Evolutionary conservation across 2,797 vertebrate genomes (phyloP).

Genomic region (Sciurus carolinensis): DNA sequence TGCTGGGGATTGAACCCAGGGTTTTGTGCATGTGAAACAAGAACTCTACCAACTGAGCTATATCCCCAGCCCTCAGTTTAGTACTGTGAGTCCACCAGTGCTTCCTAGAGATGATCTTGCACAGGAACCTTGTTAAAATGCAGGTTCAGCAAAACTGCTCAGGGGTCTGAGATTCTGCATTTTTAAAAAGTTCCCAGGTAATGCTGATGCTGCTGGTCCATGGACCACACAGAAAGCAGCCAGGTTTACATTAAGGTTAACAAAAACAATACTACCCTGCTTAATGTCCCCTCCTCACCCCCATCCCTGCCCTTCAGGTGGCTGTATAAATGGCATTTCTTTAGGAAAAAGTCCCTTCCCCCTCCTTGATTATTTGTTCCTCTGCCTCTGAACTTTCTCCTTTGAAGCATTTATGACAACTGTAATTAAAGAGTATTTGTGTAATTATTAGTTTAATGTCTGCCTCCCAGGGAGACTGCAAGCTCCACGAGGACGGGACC

Average conservation of each 20-base stretch:
- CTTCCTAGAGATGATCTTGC: neutral
- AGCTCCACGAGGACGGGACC: neutral
- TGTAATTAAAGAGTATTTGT: conserved; percentile 82
- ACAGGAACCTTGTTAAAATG: neutral
- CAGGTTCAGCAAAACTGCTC: neutral
- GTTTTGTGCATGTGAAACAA: too few relatives aligned
- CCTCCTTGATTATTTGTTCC: conserved; percentile 28
- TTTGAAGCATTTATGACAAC: conserved; percentile 79
- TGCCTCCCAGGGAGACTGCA: conserved; percentile 67
- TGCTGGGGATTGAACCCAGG: too few relatives aligned
- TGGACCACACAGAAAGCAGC: neutral
- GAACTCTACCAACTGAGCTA: too few relatives aligned
- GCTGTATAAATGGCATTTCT: conserved; percentile 16
- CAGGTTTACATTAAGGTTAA: neutral
- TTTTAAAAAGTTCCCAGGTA: neutral
- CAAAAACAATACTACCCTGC: neutral
- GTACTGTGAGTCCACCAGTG: neutral
- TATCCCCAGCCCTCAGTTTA: too few relatives aligned
- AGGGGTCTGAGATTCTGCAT: neutral
- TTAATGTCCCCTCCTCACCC: neutral
- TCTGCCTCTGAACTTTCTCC: conserved; percentile 68
- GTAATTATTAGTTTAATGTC: conserved; percentile 80
- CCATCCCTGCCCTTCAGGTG: neutral
- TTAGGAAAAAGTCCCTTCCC: conserved; percentile 11
- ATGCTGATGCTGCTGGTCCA: neutral